Evolutionary conservation across 2,113 vertebrate genomes (phyloP).

Genomic region (Corythaeola cristata): DNA sequence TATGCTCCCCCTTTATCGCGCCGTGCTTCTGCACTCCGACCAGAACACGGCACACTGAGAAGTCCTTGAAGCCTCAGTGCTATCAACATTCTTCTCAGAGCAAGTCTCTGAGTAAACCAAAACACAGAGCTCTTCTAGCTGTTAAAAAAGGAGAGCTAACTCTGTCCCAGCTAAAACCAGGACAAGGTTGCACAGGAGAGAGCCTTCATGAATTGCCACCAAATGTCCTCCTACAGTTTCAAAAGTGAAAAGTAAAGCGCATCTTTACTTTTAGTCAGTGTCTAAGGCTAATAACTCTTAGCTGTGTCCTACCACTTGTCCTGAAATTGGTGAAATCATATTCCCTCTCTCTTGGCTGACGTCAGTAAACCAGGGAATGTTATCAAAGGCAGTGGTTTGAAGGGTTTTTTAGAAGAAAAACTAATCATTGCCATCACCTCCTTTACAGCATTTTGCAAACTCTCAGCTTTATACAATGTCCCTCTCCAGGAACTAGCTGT

Average conservation of each 20-base stretch:
- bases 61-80: too few species aligned
- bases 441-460: background rate
- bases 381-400: background rate
- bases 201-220: background rate
- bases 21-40: too few species aligned
- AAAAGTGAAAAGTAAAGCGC: background rate
- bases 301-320: background rate
- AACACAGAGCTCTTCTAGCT: too few species aligned
- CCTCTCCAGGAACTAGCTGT: background rate
- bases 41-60: too few species aligned
- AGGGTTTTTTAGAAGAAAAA: background rate
- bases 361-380: background rate
- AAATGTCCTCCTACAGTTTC: background rate
- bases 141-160: too few species aligned
- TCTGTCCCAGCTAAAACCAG: too few species aligned
- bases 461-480: background rate
- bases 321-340: background rate
- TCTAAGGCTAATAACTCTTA: background rate
- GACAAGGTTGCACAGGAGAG: background rate
- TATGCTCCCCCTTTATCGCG: too few species aligned
- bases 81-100: too few species aligned
- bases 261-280: background rate
- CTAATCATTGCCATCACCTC: background rate
- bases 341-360: background rate
- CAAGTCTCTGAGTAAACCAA: too few species aligned